Percentiles rank a stretch among this genome's conserved stretches.
Evolutionary conservation across 2,888 invertebrate genomes (phyloP).

Genomic region (Tyria jacobaeae): DNA sequence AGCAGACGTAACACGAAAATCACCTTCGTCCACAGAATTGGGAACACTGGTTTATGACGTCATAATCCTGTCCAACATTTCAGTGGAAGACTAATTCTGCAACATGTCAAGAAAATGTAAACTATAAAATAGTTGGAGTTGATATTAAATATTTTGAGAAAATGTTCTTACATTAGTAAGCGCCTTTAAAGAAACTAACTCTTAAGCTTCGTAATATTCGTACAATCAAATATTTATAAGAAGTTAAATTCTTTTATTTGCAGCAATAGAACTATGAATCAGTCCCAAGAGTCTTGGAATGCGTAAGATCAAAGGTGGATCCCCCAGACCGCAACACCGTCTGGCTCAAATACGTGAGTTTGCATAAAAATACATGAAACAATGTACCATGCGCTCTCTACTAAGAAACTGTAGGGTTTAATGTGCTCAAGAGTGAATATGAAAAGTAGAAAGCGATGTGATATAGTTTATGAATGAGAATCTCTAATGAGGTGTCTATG

Average conservation of each 20-base stretch:
- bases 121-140: neutral
- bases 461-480: neutral
- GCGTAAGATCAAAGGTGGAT: conserved; percentile 5
- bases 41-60: neutral
- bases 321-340: conserved; percentile 12
- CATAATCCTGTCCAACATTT: neutral
- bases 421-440: neutral
- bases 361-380: conserved; percentile 29
- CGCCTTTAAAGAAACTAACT: too few relatives aligned
- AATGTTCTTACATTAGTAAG: too few relatives aligned
- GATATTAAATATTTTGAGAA: too few relatives aligned
- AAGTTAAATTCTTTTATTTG: neutral
- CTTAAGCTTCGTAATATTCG: too few relatives aligned
- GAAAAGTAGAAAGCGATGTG: neutral
- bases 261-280: neutral
- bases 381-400: conserved; percentile 5
- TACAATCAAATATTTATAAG: neutral
- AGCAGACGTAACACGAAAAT: neutral
- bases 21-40: neutral
- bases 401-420: neutral
- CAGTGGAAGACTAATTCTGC: neutral
- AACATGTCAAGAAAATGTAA: neutral
- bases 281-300: neutral
- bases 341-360: conserved; percentile 29
- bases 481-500: neutral